Base-by-base conservation (phyloP, 2,113 vertebrate species). In the Garra rufa region DNA sequence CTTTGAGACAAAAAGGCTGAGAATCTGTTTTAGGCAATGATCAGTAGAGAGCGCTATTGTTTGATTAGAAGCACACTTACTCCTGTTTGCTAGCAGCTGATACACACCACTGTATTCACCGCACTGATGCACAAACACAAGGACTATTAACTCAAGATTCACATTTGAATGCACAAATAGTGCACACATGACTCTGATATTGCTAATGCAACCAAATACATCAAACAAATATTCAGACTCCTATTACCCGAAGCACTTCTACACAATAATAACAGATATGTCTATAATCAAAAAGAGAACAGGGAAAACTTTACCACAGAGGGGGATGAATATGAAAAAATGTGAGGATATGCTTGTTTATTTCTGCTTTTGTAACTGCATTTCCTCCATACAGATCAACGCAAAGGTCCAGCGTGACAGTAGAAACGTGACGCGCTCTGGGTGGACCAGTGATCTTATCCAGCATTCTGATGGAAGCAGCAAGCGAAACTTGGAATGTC, bases 321-420 rank as follows among this genome's bases (percentile, higher is more conserved):
- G 26, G 26, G 13, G 6, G 26, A 30, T 55, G 50, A 55, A 55
- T 55, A 19, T 21, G 6, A 55, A 55, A 8, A 55, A 55, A 52
- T 2, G 0, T 21, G 50, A 21, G 50, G 19, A 52, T 52, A 19
- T 52, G 50, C 17, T 0, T 19, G 50, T 55, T 52, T 21, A 73
- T 19, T 44, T 24, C 19, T 57, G 30, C 13, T 75, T 69, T 76
- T 38, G 17, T 85, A 81, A 88, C 82, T 83, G 43, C 83, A 85
- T 84, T 90, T 70, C n/a, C 63, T 5, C 6, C 83, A 44, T 13
- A 48, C 85, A 88, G 87, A 88, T 83, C 86, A 65, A 88, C 81
- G 46, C 19, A 50, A 69, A 78, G 63, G 43, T 28, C 44, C 71
- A 41, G 7, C 1, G 19, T 41, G 2, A 71, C 9, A 86, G 26